phyloP scores from a whole-genome alignment of 1,140 invertebrate species.

The Myzus persicae region DNA sequence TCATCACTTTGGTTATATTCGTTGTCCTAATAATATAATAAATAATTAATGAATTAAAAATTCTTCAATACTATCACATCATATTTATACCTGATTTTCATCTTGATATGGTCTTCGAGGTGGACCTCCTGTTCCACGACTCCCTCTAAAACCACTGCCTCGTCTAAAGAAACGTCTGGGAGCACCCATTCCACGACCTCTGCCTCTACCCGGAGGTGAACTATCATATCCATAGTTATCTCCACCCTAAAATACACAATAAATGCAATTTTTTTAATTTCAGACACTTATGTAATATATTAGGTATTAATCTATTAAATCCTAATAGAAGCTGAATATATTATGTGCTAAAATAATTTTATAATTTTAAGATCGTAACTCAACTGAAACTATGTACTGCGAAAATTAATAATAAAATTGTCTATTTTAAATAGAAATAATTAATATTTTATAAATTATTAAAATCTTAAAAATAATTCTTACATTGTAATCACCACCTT shows the following conservation, averaged over 20 bases:
- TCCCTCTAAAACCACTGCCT: conserved; percentile 34
- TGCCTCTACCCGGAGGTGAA: conserved; percentile 58
- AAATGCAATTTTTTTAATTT: not conserved
- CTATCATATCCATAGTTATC: conserved; percentile 59
- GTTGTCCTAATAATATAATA: conserved; percentile 39
- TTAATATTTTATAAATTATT: not conserved
- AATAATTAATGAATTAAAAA: not conserved
- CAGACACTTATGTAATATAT: not conserved
- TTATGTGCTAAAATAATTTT: not conserved
- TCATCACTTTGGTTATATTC: conserved; percentile 56
- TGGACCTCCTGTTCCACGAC: conserved; percentile 45
- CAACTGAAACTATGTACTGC: not conserved
- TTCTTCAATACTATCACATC: no score
- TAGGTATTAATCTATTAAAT: not conserved
- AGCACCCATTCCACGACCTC: conserved; percentile 57
- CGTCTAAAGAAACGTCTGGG: conserved; percentile 38
- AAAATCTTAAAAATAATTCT: not conserved
- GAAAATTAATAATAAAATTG: not conserved
- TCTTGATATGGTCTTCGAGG: conserved; percentile 52
- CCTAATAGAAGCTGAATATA: not conserved
- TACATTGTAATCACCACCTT: conserved; percentile 63
- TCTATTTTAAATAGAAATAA: not conserved
- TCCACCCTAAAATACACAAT: conserved; percentile 18
- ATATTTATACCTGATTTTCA: conserved; percentile 58
- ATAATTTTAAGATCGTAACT: not conserved